These are phyloP conservation scores for Ptilonorhynchus violaceus DNA, from an alignment of 2,113 vertebrate species.

Conservation along the genomic window DNA sequence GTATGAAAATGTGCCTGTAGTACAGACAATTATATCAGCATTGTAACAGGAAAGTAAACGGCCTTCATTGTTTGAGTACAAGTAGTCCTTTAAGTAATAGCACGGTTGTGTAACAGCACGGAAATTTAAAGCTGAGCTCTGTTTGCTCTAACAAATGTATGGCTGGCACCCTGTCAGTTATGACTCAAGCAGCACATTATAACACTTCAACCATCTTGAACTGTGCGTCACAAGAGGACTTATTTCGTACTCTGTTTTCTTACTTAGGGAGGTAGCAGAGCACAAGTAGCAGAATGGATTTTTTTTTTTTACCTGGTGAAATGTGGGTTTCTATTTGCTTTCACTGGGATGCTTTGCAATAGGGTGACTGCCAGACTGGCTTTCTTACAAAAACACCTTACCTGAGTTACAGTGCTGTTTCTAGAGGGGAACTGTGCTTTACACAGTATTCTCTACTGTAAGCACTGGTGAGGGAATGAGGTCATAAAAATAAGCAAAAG, in stretches of 20 bases:
- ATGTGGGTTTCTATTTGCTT: not conserved
- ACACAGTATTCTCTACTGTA: not conserved
- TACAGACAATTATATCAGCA: not conserved
- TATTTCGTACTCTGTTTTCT: not conserved
- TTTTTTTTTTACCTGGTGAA: not conserved
- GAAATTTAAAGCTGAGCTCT: conserved; percentile 50
- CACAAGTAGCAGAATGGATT: not conserved
- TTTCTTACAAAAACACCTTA: conserved; percentile 6
- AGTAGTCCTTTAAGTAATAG: conserved; percentile 54
- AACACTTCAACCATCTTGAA: not conserved
- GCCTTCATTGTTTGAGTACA: conserved; percentile 28
- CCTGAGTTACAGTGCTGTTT: not conserved
- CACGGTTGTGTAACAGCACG: conserved; percentile 8
- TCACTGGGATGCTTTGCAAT: not conserved
- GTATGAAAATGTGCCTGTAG: not conserved
- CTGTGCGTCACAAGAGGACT: not conserved
- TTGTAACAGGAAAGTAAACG: not conserved
- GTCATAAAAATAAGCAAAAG: not conserved
- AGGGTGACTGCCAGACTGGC: not conserved
- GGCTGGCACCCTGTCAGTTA: conserved; percentile 36
- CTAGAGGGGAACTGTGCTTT: not conserved
- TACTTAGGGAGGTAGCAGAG: not conserved
- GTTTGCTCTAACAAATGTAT: conserved; percentile 40
- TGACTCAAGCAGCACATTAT: conserved; percentile 53
- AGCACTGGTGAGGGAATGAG: not conserved